Base-by-base conservation (phyloP, 2,888 invertebrate species). In the Troilus luridus region DNA sequence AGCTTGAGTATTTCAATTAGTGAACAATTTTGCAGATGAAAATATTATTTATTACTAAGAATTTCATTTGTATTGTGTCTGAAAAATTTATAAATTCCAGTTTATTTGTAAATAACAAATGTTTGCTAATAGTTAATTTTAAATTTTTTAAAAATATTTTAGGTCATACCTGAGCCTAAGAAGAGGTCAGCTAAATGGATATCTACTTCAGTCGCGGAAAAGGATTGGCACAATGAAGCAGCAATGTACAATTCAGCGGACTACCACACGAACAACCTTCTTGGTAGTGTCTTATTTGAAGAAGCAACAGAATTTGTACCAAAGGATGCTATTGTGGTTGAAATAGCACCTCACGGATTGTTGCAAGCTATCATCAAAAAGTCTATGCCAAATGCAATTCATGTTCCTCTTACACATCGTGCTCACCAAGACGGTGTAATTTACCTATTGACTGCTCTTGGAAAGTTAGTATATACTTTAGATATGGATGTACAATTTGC, bases 321-420 rank as follows among this genome's bases (percentile, higher is more conserved):
- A 1, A 95, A 95, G 89, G 96, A 98, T 93, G 98, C 98, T 0
- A 95, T 98, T 91, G 96, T 96, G 10, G 96, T 98, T 92, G 98
- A 98, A 94, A 96, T 98, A 91, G 98, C 98, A 0, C 98, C 98
- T 0, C 98, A 98, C 93, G 97, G 98, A 12, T 95, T 98, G 0
- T 95, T 98, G 62, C 98, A 98, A 94, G 97, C 98, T 0, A 98
- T 98, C 93, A 95, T 98, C 12, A 96, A 97, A 92, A 95, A 98
- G 81, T 97, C 98, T 0, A 94, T 98, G 85, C 94, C 94, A 67
- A 27, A 67, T n/a, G 89, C 91, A 17, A 24, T 56, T 8, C 89
- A 92, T 59, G 59, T 92, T 24, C 92, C 92, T 60, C 85, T 92
- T 27, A 92, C 92, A 1, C 91, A 90, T 54, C 58, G 91, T 21